Base-by-base conservation (phyloP, 2,888 invertebrate species). In the Pseudolycoriella hygida region DNA sequence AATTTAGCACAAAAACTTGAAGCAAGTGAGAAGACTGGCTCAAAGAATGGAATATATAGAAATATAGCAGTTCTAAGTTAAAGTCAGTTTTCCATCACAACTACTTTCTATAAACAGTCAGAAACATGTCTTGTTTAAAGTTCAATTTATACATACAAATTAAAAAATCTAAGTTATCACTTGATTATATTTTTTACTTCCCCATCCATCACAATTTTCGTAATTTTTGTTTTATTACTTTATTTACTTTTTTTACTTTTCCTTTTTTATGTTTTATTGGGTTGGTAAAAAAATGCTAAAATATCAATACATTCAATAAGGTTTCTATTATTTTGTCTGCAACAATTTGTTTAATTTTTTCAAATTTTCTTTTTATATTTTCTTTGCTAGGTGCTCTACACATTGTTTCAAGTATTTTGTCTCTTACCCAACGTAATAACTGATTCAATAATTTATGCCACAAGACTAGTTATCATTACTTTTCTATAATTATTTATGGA, bases 121-220 rank as follows among this genome's bases (percentile, higher is more conserved):
- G 25, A 25, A 25, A 25, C 25, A 25, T 25, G 25, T 25, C 8
- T 25, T 25, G 25, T 25, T 25, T 25, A 25, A 25, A 25, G 25
- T 25, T 25, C 4, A 25, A 25, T 25, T 25, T 25, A 25, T 25
- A 25, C 4, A 8, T 34, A 14, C 15, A 34, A 34, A 34, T 34
- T 34, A 34, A 34, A 34, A 34, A 34, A 34, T 34, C 34, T 34
- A 34, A 34, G 34, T 14, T 34, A 34, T 34, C 34, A 34, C 34
- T 34, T 34, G 34, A 34, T 34, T 14, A 34, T 34, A 34, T 34
- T 34, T n/a, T 25, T 25, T 25, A 25, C 25, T 25, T 25, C 25
- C 25, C 34, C 34, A 34, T 34, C 34, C 34, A 34, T 34, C 34
- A 34, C 34, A 34, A 14, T 34, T 34, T 34, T 34, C 12, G 12